Conservation (phyloP, 53 echinoderm and acorn worm genomes). For the Antedon mediterranea region DNA sequence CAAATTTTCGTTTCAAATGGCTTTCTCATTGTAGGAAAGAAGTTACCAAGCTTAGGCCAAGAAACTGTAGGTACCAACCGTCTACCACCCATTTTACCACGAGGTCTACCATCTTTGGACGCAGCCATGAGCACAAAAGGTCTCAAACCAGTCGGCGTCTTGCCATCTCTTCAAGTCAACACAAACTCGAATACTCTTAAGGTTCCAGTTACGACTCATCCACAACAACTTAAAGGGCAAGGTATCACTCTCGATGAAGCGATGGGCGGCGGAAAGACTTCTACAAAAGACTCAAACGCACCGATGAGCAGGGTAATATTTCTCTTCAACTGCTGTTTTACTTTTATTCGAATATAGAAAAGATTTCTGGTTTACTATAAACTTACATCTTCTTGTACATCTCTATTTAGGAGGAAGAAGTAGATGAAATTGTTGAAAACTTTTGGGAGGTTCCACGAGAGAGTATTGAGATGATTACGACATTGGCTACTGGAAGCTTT, state of each 20-base stretch:
- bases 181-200: neutral
- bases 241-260: constrained; percentile 8
- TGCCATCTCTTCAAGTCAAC: constrained; percentile 1
- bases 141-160: constrained; percentile 5
- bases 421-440: constrained; percentile 22
- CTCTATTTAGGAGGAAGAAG: constrained; percentile 1
- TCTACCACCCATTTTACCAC: neutral
- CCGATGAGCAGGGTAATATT: neutral
- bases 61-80: too few species aligned
- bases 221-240: neutral
- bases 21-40: neutral
- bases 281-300: neutral
- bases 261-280: constrained; percentile 4
- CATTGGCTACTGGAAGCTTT: constrained; percentile 39
- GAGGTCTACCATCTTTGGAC: constrained; percentile 1
- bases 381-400: neutral
- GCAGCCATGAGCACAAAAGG: neutral
- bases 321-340: too few species aligned
- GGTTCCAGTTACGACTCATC: neutral
- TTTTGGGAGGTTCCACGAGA: constrained; percentile 64
- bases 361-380: too few species aligned
- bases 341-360: too few species aligned
- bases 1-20: too few species aligned
- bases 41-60: neutral
- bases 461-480: constrained; percentile 38